Base-by-base conservation (phyloP, 2,888 invertebrate genomes). In the Scelioninae gen. 1 region DNA sequence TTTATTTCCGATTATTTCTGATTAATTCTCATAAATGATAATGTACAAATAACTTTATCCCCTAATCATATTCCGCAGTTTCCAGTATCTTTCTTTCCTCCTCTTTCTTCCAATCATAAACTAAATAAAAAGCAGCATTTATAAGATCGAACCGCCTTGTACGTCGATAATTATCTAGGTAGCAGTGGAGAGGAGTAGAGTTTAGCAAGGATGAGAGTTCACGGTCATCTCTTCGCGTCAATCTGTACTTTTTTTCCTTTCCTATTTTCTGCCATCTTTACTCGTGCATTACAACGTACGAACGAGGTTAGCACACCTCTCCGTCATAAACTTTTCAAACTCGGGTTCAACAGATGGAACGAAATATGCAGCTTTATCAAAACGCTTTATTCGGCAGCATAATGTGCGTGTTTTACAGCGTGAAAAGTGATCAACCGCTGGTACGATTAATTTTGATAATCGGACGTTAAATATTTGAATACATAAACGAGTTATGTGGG, bases 151-250 rank as follows among this genome's bases (percentile, higher is more conserved):
- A 31, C 45, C 74, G 60, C 62, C 68, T 74, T 51, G 55, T 55
- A 68, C 55, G 47, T 10, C 38, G 51, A 65, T 71, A 80, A 75
- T 74, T 74, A 75, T 69, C 68, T 74, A 68, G 47, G 51, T 76
- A 83, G 77, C 60, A 77, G 60, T 66, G 71, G 58, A 74, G 66
- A 74, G 51, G 49, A 55, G 71, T 58, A 81, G 66, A 76, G 69
- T 82, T 75, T 75, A 82, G 63, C 66, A 56, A 74, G 62, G 62
- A 77, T 74, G 72, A 80, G 77, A 83, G 77, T 83, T 84, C 80
- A 80, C 66, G 80, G 79, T 74, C 82, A 68, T 60, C 76, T 74
- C 60, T 68, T 63, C 66, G 58, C 71, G 78, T 79, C 76, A 66
- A 79, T 71, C 40, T 40, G 63, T 53, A 63, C 68, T 66, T 79